phyloP scores from a whole-genome alignment of 2,797 vertebrate genomes.

The Caiman crocodilus region DNA sequence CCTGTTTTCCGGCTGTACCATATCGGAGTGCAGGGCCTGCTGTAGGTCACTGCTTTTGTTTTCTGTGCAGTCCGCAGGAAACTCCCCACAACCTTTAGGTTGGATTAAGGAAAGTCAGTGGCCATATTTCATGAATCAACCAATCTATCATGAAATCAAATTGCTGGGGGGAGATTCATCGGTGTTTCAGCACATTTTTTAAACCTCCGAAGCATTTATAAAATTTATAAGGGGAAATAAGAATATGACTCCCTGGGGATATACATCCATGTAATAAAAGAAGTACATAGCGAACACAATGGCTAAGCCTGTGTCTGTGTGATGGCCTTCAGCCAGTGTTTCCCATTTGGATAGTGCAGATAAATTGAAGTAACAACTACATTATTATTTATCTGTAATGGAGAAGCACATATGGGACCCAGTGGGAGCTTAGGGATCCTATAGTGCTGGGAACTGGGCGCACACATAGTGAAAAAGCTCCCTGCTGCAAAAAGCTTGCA shows the following conservation, averaged over 20 bases:
- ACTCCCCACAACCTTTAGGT: neutral
- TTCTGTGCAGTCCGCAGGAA: neutral
- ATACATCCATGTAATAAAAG: neutral
- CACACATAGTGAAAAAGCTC: neutral
- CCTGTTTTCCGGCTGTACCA: neutral
- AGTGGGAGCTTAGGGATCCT: too few species aligned
- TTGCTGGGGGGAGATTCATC: neutral
- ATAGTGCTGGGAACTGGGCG: neutral
- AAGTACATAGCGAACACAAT: neutral
- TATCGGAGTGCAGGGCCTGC: neutral
- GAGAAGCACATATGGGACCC: too few species aligned
- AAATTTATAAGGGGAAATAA: neutral
- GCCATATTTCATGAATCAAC: neutral
- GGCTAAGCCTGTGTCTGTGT: neutral
- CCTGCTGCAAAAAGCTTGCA: neutral
- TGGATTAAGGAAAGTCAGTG: neutral
- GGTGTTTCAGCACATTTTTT: neutral
- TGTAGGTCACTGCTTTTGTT: neutral
- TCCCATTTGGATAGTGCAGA: neutral
- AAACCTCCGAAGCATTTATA: neutral
- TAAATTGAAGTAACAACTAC: neutral
- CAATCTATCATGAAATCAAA: slow-evolving; percentile 3
- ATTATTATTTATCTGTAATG: neutral
- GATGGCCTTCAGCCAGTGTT: neutral
- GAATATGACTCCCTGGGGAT: neutral